These are phyloP conservation scores for Catamblyrhynchus diadema DNA, from an alignment of 2,797 vertebrate species.

Conservation along the genomic window DNA sequence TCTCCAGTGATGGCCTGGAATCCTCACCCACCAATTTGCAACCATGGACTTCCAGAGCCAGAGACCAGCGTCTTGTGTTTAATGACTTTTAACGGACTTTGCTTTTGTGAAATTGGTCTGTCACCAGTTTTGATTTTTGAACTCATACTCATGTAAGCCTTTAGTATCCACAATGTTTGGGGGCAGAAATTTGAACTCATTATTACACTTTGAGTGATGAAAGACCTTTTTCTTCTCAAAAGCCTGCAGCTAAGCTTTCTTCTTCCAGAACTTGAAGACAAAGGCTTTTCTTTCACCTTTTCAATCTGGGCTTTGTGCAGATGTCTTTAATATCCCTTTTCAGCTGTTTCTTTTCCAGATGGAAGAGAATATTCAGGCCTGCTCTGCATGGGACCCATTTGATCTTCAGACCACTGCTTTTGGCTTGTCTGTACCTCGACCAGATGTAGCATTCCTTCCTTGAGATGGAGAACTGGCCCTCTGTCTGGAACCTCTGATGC, in stretches of 20 bases:
- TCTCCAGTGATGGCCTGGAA: not conserved
- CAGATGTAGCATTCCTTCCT: not conserved
- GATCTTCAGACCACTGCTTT: not conserved
- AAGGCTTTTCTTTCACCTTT: not conserved
- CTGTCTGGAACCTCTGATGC: not conserved
- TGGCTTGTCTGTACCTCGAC: not conserved
- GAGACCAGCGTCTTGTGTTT: not conserved
- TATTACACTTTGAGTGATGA: not conserved
- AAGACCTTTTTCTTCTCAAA: not conserved
- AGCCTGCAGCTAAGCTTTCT: not conserved
- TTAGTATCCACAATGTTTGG: not conserved
- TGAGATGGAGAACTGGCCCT: not conserved
- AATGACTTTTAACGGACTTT: not conserved
- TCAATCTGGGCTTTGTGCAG: not conserved
- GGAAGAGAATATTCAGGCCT: not conserved
- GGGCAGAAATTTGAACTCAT: not conserved
- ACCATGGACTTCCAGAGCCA: rapidly evolving
- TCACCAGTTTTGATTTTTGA: not conserved
- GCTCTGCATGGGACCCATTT: not conserved
- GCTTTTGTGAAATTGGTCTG: not conserved
- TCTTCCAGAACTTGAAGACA: not conserved
- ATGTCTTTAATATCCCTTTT: not conserved
- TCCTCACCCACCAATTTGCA: not conserved
- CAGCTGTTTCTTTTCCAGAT: not conserved
- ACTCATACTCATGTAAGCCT: not conserved